phyloP scores from a whole-genome alignment of 2,797 vertebrate species.

The Pogoniulus pusillus region DNA sequence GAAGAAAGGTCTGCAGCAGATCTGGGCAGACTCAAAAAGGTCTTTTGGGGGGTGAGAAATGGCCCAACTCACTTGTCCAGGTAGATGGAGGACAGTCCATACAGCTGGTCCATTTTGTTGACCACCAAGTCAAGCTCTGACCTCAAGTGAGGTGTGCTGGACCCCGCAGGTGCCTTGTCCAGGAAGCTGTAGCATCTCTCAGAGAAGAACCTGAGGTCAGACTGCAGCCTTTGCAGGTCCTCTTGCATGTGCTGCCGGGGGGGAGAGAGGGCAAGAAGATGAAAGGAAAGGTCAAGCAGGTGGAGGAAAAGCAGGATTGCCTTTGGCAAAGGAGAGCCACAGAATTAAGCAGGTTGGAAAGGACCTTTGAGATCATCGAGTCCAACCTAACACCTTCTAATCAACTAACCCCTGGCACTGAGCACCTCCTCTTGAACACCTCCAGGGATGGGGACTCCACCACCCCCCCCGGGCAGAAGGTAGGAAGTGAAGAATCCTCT shows the following conservation, averaged over 20 bases:
- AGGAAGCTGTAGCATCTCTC: constrained; percentile 88
- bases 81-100: constrained; percentile 88
- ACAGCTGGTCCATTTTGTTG: constrained; percentile 85
- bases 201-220: constrained; percentile 81
- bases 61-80: constrained; percentile 87
- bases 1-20: not conserved
- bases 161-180: constrained; percentile 85
- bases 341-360: no score
- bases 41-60: not conserved
- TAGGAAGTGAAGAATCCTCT: no score
- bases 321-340: no score
- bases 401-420: no score
- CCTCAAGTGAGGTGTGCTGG: constrained; percentile 82
- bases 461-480: no score
- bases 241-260: constrained; percentile 79
- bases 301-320: not conserved
- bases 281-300: not conserved
- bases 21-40: rapidly evolving
- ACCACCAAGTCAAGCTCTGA: constrained; percentile 88
- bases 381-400: no score
- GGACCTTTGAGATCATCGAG: no score
- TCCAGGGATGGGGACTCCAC: no score
- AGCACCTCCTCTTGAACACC: no score
- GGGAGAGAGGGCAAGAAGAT: not conserved
- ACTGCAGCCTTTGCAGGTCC: constrained; percentile 83